Evolutionary conservation across 1,140 invertebrate genomes (phyloP).

Genomic region (Dinothrombium tinctorium): DNA sequence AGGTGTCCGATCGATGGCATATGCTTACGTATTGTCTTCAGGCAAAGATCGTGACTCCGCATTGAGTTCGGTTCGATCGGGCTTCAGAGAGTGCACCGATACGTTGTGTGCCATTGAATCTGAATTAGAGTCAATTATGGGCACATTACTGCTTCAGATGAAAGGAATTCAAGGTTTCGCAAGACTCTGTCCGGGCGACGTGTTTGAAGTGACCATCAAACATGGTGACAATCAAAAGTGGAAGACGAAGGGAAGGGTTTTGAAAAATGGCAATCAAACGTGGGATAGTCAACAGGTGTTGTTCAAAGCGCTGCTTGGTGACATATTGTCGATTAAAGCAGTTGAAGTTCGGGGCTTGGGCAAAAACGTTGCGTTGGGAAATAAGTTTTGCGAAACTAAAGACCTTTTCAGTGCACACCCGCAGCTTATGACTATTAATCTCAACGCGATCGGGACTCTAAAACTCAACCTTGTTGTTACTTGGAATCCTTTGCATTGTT

Average conservation of each 20-base stretch:
- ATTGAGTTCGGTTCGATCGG: slow-evolving; percentile 27
- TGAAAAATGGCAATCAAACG: slow-evolving; percentile 28
- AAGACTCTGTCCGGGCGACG: slow-evolving; percentile 32
- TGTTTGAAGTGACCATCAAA: slow-evolving; percentile 33
- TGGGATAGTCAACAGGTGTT: slow-evolving; percentile 28
- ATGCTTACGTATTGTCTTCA: slow-evolving; percentile 26
- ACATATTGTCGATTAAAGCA: slow-evolving; percentile 31
- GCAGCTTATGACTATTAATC: slow-evolving; percentile 36
- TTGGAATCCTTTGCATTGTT: slow-evolving; percentile 24
- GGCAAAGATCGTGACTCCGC: slow-evolving; percentile 24
- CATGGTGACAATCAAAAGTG: slow-evolving; percentile 33
- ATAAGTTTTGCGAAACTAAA: slow-evolving; percentile 34
- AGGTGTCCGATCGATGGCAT: slow-evolving; percentile 27
- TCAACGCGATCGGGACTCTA: slow-evolving; percentile 35
- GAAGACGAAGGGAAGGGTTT: slow-evolving; percentile 30
- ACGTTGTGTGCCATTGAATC: slow-evolving; percentile 29
- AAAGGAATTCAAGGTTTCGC: slow-evolving; percentile 30
- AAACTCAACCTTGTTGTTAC: slow-evolving; percentile 35
- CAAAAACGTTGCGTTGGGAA: slow-evolving; percentile 27
- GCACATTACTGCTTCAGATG: slow-evolving; percentile 28
- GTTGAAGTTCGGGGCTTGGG: slow-evolving; percentile 25
- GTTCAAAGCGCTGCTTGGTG: slow-evolving; percentile 29
- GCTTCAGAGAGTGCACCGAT: slow-evolving; percentile 29
- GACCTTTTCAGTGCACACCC: slow-evolving; percentile 29
- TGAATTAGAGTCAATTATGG: slow-evolving; percentile 28